These are phyloP conservation scores for Ichneumoninae sp. DNA, from an alignment of 2,888 invertebrate species.

Conservation along the genomic window DNA sequence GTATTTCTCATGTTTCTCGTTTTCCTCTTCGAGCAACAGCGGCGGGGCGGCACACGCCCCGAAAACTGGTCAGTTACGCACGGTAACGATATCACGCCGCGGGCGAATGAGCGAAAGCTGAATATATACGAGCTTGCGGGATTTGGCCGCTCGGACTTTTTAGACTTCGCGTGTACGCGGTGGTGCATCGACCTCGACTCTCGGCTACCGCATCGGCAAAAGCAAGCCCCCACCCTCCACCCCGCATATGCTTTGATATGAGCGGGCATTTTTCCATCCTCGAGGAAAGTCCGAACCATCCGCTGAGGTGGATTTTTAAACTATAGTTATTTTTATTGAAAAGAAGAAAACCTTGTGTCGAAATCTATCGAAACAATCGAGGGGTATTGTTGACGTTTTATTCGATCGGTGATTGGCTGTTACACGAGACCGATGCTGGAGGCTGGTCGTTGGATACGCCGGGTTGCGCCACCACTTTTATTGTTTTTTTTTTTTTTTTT, in stretches of 20 bases:
- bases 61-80: slow-evolving; percentile 57
- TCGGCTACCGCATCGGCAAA: slow-evolving; percentile 59
- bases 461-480: not conserved
- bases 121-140: slow-evolving; percentile 65
- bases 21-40: slow-evolving; percentile 33
- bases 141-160: slow-evolving; percentile 63
- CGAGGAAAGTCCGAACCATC: not conserved
- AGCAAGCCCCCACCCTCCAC: slow-evolving; percentile 21
- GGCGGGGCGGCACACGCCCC: slow-evolving; percentile 33
- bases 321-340: too few species aligned
- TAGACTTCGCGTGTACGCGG: slow-evolving; percentile 17
- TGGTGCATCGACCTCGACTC: slow-evolving; percentile 35
- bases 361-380: not conserved
- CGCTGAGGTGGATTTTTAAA: not conserved
- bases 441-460: not conserved
- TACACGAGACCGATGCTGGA: not conserved
- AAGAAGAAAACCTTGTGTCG: not conserved
- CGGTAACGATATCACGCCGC: slow-evolving; percentile 65
- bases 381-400: not conserved
- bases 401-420: not conserved
- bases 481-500: not conserved
- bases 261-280: slow-evolving; percentile 1
- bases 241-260: slow-evolving; percentile 60
- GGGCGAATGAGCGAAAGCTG: slow-evolving; percentile 51
- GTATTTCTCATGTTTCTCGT: slow-evolving; percentile 63